phyloP scores from a whole-genome alignment of 2,888 invertebrate species.

The Coleophora flavipennella region DNA sequence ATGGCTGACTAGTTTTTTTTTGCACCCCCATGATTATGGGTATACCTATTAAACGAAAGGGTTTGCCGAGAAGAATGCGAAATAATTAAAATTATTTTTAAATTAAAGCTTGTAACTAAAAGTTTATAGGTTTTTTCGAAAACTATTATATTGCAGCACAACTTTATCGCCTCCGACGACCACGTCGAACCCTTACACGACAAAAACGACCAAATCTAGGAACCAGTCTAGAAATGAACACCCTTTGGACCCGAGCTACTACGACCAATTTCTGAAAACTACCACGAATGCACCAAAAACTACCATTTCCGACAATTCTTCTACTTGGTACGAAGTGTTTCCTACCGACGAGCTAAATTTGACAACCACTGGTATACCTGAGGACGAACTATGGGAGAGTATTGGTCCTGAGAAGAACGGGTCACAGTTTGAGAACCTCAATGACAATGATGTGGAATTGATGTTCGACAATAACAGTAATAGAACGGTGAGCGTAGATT shows the following conservation, averaged over 20 bases:
- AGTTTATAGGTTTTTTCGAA: too few relatives aligned
- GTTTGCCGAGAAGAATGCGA: too few relatives aligned
- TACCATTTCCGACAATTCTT: slow-evolving; percentile 28
- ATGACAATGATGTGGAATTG: slow-evolving; percentile 66
- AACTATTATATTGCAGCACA: slow-evolving; percentile 24
- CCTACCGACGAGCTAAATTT: slow-evolving; percentile 42
- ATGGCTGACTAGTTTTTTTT: too few relatives aligned
- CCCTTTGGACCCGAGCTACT: slow-evolving; percentile 48
- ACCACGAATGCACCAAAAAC: slow-evolving; percentile 34
- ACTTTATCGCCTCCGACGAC: slow-evolving; percentile 26
- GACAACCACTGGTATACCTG: slow-evolving; percentile 35
- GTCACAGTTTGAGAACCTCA: slow-evolving; percentile 41
- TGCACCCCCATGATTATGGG: too few relatives aligned
- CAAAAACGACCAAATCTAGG: slow-evolving; percentile 21
- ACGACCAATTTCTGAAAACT: slow-evolving; percentile 63
- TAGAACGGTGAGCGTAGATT: slow-evolving; percentile 35
- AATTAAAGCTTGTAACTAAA: too few relatives aligned
- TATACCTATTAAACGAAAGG: too few relatives aligned
- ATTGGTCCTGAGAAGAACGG: slow-evolving; percentile 39
- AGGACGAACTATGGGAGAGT: slow-evolving; percentile 59
- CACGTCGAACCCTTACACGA: slow-evolving; percentile 19
- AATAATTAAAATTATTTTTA: too few relatives aligned
- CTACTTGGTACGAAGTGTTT: slow-evolving; percentile 55
- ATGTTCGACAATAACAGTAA: slow-evolving; percentile 44
- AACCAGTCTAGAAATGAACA: slow-evolving; percentile 22